Evolutionary conservation across 2,797 vertebrate genomes (phyloP), one percentile per base, ranked within the genome.

Genomic region (Podarcis lilfordi): DNA sequence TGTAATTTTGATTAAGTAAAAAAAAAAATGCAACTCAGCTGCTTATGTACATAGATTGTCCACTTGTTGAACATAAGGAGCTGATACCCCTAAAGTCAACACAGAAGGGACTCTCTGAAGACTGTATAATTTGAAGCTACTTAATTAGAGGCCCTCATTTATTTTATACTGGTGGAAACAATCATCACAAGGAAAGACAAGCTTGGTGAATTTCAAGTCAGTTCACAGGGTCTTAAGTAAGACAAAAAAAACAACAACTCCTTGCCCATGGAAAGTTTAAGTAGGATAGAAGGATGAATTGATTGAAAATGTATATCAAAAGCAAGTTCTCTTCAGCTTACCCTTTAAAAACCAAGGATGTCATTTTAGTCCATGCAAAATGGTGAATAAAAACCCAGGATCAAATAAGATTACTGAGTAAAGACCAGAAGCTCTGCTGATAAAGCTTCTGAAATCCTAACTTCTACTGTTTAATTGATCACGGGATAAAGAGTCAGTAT

Each of bases 321-420:
- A 64, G 3, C 2, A 69, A 35, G 35, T 13, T 40, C 68, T 84
- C 9, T 50, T 27, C 74, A 61, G n/a, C n/a, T 85, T 84, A 35
- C 50, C 29, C 37, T 89, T 89, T 84, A 45, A 74, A 89, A 72
- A 29, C 66, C 21, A 32, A 37, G 45, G 66, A 80, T 80, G 50
- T 27, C 23, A 5, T 74, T 80, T 78, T 80, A 80, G 68, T 35
- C 76, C 50, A 43, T 66, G 66, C 50, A 88, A 88, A 80, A 85
- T 35, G 87, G 66, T 29, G 68, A 74, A 89, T 74, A 74, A 84
- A 84, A 84, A 55, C 29, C 75, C 27, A 74, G 76, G 87, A 45
- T 85, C 76, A 89, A 84, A 61, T 45, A 66, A 85, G 87, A 85
- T 89, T 89, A 89, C 25, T 10, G 50, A 13, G 23, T 50, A 80